A percentile compares a stretch with the other conserved stretches of the same genome.
Evolutionary conservation across 2,888 invertebrate species (phyloP).

Genomic region (Euclidia mi): DNA sequence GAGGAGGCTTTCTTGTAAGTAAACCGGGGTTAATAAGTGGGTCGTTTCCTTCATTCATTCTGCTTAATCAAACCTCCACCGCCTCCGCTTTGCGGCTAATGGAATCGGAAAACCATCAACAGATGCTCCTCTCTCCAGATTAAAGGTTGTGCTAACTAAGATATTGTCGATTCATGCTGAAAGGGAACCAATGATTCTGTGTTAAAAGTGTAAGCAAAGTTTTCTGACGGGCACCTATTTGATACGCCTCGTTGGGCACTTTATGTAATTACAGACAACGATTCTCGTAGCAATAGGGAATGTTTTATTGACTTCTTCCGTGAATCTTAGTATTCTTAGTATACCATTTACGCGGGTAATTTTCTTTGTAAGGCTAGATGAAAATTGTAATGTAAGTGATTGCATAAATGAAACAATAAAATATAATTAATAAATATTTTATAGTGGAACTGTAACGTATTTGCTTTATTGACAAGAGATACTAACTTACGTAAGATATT

Average conservation of each 20-base stretch:
- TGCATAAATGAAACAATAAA: no score
- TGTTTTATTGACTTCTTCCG: background rate
- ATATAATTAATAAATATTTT: no score
- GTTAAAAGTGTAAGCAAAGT: conserved; percentile 35
- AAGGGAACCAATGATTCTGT: conserved; percentile 40
- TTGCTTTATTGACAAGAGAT: no score
- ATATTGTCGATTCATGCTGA: conserved; percentile 67
- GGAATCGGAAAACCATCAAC: conserved; percentile 85
- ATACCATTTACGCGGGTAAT: no score
- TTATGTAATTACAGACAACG: conserved; percentile 17
- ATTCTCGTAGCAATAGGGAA: conserved; percentile 5
- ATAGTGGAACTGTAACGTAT: no score
- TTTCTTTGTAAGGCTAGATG: no score
- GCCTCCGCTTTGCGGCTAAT: conserved; percentile 77
- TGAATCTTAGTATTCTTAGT: no score
- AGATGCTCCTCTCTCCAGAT: conserved; percentile 70
- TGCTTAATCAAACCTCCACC: conserved; percentile 74
- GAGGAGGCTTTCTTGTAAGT: conserved; percentile 28
- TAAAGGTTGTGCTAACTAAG: conserved; percentile 72
- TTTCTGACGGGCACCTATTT: conserved; percentile 39
- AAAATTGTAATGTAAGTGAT: no score
- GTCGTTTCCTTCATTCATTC: conserved; percentile 70
- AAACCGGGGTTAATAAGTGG: conserved; percentile 61
- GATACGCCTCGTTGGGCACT: conserved; percentile 25
- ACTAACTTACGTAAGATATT: no score